Percentiles rank a stretch among this genome's conserved stretches.
These are phyloP conservation scores for Ptilorrhoa leucosticta DNA, from an alignment of 2,113 vertebrate species.

Conservation along the genomic window DNA sequence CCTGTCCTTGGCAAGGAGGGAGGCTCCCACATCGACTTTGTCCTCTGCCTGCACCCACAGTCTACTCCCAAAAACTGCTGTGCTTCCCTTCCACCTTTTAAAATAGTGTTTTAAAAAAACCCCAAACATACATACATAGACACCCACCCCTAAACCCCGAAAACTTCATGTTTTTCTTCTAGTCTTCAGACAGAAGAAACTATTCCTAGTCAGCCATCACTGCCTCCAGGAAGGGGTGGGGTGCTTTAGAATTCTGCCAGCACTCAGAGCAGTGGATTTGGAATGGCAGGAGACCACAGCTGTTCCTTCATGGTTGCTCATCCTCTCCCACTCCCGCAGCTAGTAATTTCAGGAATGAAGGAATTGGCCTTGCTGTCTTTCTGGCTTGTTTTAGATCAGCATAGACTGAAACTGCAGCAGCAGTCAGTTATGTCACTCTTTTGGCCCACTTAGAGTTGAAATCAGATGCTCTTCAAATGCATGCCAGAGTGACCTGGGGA, in stretches of 20 bases:
- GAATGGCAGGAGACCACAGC: slow-evolving; percentile 1
- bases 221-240: neutral
- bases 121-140: neutral
- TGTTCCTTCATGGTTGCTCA: slow-evolving; percentile 26
- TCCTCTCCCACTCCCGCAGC: slow-evolving; percentile 27
- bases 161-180: neutral
- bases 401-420: neutral
- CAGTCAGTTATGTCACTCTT: neutral
- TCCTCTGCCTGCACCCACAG: neutral
- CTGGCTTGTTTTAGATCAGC: slow-evolving; percentile 16
- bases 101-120: neutral
- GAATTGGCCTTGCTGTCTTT: neutral
- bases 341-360: neutral
- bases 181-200: neutral
- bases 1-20: neutral
- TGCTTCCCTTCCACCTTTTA: neutral
- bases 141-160: neutral
- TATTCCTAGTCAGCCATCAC: neutral
- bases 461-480: neutral
- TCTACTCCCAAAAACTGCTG: neutral
- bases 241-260: neutral
- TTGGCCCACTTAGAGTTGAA: slow-evolving; percentile 7
- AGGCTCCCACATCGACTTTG: neutral
- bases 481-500: neutral
- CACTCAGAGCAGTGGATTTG: neutral